These are phyloP conservation scores for Chelonia mydas DNA, from an alignment of 2,797 vertebrate species.

Conservation along the genomic window DNA sequence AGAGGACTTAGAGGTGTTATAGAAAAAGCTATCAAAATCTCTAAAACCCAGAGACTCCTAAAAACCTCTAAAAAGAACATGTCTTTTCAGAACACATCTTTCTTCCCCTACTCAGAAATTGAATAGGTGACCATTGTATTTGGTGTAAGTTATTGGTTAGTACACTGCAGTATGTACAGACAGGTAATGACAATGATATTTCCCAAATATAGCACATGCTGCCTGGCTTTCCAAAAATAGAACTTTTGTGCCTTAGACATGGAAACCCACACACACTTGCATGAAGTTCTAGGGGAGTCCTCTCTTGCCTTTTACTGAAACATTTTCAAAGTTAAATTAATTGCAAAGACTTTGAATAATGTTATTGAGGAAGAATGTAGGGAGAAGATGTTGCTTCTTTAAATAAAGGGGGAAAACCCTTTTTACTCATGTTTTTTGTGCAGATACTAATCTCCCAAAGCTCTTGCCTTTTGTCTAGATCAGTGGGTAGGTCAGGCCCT, in stretches of 20 bases:
- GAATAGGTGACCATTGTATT: conserved; percentile 62
- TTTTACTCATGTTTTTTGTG: not conserved
- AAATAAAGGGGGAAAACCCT: conserved; percentile 12
- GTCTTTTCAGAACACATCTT: conserved; percentile 67
- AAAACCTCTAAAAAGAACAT: conserved; percentile 70
- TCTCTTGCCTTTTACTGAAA: not conserved
- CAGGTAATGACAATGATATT: not conserved
- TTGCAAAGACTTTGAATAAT: conserved; percentile 13
- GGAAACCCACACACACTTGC: not conserved
- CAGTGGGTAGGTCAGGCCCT: too few species aligned
- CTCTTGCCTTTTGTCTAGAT: too few species aligned
- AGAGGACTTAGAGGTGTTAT: conserved; percentile 61
- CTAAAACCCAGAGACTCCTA: conserved; percentile 73
- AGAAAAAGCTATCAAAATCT: conserved; percentile 72
- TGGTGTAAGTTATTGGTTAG: conserved; percentile 67
- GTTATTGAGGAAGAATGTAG: not conserved
- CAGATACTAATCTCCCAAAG: not conserved
- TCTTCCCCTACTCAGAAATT: conserved; percentile 69
- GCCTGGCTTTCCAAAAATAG: conserved; percentile 9
- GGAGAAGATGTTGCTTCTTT: not conserved
- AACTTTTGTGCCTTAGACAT: not conserved
- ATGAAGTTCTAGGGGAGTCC: conserved; percentile 8
- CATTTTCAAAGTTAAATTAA: conserved; percentile 4
- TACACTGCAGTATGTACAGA: conserved; percentile 13
- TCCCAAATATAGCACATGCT: conserved; percentile 12